Evolutionary conservation across 2,113 vertebrate genomes (phyloP), one percentile per base, ranked within the genome.

Genomic region (Salminus brasiliensis): DNA sequence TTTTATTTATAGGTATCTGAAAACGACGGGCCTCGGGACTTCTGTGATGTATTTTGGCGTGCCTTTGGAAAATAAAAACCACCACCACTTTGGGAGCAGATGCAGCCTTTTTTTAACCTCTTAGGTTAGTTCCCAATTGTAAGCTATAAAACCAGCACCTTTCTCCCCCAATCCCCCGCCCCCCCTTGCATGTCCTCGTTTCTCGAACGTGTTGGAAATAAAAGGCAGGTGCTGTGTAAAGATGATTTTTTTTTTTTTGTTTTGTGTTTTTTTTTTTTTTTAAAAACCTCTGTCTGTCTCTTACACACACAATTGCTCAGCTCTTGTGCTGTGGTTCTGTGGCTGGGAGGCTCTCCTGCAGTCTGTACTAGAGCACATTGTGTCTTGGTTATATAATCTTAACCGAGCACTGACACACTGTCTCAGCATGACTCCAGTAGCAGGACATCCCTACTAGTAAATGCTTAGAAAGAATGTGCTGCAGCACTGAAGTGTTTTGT

Each of bases 1-100:
- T 85, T 92, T 90, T 92, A 93, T 92, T 93, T 92, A 92, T 92
- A 91, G 92, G 81, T 85, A 87, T 89, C 81, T 89, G 86, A 91
- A 88, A 90, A 89, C 88, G 76, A 80, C 43, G 0, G 84, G 84
- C 65, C 67, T 27, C 12, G 74, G 85, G 83, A 86, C 87, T 88
- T 87, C 87, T 88, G 87, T 84, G 83, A 87, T 89, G 88, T 85
- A 85, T 89, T 89, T 88, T 90, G 88, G 85, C 59, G 69, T 88
- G 84, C 55, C 65, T 89, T 86, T 85, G 76, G 72, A 87, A 88
- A 85, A 85, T 84, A 87, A 86, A 82, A 85, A 7, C 85, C 88
- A 85, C 72, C 81, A 66, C 83, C 81, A 75, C 81, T 87, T 79
- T 30, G 66, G 47, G 69, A 84, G 80, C 73, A 85, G 81, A 89